Percentiles rank a stretch among this genome's conserved stretches.
These are phyloP conservation scores for Troglohyphantes excavatus DNA, from an alignment of 2,888 invertebrate genomes.

Conservation along the genomic window DNA sequence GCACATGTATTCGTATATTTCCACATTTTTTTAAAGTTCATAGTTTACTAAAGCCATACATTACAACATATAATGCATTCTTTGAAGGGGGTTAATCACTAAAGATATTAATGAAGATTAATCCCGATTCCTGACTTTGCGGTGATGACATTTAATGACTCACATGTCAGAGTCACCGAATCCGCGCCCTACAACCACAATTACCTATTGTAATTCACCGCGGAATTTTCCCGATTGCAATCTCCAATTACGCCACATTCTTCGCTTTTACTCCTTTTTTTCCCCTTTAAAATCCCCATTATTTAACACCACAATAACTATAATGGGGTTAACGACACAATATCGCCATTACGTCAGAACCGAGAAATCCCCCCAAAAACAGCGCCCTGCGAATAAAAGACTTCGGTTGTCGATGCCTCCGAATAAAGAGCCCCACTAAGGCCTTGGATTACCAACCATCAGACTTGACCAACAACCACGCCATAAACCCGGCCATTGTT, in stretches of 20 bases:
- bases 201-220: slow-evolving; percentile 28
- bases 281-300: slow-evolving; percentile 38
- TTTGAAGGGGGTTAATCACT: not conserved
- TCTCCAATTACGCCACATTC: slow-evolving; percentile 29
- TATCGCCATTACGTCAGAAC: slow-evolving; percentile 63
- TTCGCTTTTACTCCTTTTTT: slow-evolving; percentile 48
- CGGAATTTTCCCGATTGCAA: not conserved
- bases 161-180: not conserved
- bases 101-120: not conserved
- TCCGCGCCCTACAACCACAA: not conserved
- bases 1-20: too few relatives aligned
- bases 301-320: slow-evolving; percentile 62
- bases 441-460: slow-evolving; percentile 69
- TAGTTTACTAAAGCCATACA: not conserved
- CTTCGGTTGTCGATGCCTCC: slow-evolving; percentile 59
- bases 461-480: slow-evolving; percentile 60
- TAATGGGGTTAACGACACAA: slow-evolving; percentile 73
- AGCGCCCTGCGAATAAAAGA: slow-evolving; percentile 39
- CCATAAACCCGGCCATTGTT: slow-evolving; percentile 64
- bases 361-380: slow-evolving; percentile 66
- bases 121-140: not conserved
- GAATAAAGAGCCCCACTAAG: slow-evolving; percentile 65
- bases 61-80: not conserved
- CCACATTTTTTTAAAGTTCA: too few relatives aligned
- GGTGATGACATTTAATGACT: not conserved